Base-by-base conservation (phyloP, 2,113 vertebrate genomes). In the Calyptommatus sinebrachiatus region DNA sequence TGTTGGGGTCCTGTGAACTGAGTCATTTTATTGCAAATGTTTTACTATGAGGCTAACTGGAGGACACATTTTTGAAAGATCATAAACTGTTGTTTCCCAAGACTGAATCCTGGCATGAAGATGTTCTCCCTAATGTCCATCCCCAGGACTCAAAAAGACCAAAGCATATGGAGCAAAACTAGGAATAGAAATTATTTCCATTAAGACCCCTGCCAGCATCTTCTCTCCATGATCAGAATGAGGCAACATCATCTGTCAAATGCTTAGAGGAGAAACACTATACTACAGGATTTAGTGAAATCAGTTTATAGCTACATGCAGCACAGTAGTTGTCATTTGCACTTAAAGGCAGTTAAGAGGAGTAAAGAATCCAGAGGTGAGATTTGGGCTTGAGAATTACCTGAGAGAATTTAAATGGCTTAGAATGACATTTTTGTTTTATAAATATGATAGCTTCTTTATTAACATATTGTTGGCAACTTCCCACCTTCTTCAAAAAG, bases 71-170 rank as follows among this genome's bases (percentile, higher is more conserved):
- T 81, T 70, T 28, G 61, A 62, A 41, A 22, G 45, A 28, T 62
- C 79, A 70, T 61, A 81, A 48, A 46, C 41, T 61, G n/a, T 26
- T 75, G 75, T 75, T 69, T 69, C 72, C 28, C 73, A 69, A 81
- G 53, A 75, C 14, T 62, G 69, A 60, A 28, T 8, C 22, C 11
- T 50, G 1, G n/a, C 60, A 29, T 28, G 65, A 29, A 18, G 24
- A 69, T 20, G 50, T 29, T 46, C 5, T 67, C 4, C 8, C 7
- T 18, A 22, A 45, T 9, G 31, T 29, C 28, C 28, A 29, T 31
- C 12, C 24, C 14, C 29, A 11, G 28, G 46, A 21, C 63, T 53
- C 31, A 41, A 8, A 60, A 61, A 79, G 28, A 24, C 22, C n/a
- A 22, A 78, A 66, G 16, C 12, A 12, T 5, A 24, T 57, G 41